Evolutionary conservation across 2,888 invertebrate genomes (phyloP), one percentile per base, ranked within the genome.

Genomic region (Rhyacophila evoluta): DNA sequence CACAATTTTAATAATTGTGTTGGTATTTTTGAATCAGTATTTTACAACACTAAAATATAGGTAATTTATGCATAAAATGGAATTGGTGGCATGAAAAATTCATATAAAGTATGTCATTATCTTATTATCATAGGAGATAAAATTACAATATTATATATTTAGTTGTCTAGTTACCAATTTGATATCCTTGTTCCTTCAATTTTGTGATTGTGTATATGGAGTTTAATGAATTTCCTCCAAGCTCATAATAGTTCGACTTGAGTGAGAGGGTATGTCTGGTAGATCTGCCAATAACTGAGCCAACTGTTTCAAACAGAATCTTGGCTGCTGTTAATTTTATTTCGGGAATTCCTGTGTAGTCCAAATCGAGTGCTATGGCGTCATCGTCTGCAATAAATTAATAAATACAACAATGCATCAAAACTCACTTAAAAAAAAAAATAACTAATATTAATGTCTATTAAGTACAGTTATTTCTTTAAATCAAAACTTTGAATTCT

Each of bases 211-310:
- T 95, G 83, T 92, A 94, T 78, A 97, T 94, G 0, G 96, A 95
- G 85, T 97, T 97, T 19, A 97, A 88, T 0, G 96, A 96, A 85
- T 96, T 96, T 10, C 97, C 97, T 1, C 97, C 97, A 41, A 97
- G 89, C 83, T 95, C 93, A 85, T 94, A 97, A 86, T 96, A 97
- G 83, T 95, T 95, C 0, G 94, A 92, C 15, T 92, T 87, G 0
- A 92, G 84, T 0, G 92, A 91, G 5, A 96, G 86, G 0, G 90
- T 90, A 0, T 91, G 89, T 4, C 95, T 88, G 0, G 91, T 88
- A 0, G 94, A 91, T 69, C 92, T 89, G 0, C 93, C 93, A 19
- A 95, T 90, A 0, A 95, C 94, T 1, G 92, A 90, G 0, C 94
- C 93, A 0, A 96, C 92, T 0, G 94, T 95, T 84, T 93, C 92